These are phyloP conservation scores for Idaea straminata DNA, from an alignment of 2,888 invertebrate genomes.

Conservation along the genomic window DNA sequence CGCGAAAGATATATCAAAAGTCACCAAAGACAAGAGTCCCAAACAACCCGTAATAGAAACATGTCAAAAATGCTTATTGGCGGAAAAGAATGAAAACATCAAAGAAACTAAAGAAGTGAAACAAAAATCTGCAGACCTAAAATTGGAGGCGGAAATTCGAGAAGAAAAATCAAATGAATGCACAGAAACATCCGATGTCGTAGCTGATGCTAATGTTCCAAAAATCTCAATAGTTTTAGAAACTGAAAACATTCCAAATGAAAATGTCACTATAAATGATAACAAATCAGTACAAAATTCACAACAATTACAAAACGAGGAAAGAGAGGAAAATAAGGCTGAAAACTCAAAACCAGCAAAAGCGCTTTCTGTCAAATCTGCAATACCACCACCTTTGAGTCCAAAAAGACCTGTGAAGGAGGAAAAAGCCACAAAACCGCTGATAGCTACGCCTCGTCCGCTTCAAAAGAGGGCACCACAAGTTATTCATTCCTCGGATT, in stretches of 20 bases:
- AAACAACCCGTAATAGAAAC: not conserved
- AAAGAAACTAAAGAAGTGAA: slow-evolving; percentile 45
- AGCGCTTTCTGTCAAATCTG: slow-evolving; percentile 25
- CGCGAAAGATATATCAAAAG: not conserved
- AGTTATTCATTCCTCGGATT: slow-evolving; percentile 63
- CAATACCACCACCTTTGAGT: slow-evolving; percentile 28
- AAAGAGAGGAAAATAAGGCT: slow-evolving; percentile 51
- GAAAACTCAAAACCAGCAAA: slow-evolving; percentile 39
- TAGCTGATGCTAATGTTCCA: slow-evolving; percentile 17
- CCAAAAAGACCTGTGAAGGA: slow-evolving; percentile 68
- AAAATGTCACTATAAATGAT: slow-evolving; percentile 27
- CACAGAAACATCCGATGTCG: slow-evolving; percentile 6
- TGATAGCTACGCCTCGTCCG: slow-evolving; percentile 82
- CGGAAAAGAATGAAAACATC: not conserved
- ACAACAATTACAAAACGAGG: slow-evolving; percentile 29
- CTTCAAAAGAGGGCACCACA: slow-evolving; percentile 76
- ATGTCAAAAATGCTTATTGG: not conserved
- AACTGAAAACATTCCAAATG: slow-evolving; percentile 59
- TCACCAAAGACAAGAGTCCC: not conserved
- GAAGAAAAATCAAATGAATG: not conserved
- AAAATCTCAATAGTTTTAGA: slow-evolving; percentile 30
- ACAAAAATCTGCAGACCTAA: slow-evolving; percentile 1
- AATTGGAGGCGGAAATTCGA: slow-evolving; percentile 1
- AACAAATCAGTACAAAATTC: slow-evolving; percentile 22
- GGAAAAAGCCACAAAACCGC: slow-evolving; percentile 75